A percentile compares a stretch with the other conserved stretches of the same genome.
These are phyloP conservation scores for Machimus rusticus DNA, from an alignment of 2,888 invertebrate genomes.

Conservation along the genomic window DNA sequence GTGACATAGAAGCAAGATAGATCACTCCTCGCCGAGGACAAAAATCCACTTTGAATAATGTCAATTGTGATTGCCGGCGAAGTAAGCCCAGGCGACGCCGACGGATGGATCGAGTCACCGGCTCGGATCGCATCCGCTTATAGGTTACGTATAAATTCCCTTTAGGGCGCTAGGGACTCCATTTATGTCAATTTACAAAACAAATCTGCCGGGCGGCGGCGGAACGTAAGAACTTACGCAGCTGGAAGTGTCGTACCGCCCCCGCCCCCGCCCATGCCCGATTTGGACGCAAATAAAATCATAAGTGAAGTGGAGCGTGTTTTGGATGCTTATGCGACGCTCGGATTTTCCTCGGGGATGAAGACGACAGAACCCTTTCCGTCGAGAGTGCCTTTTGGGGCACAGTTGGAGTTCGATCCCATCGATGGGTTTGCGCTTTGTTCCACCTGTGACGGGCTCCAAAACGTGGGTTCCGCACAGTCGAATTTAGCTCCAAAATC, in stretches of 20 bases:
- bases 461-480: background rate
- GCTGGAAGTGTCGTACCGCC: background rate
- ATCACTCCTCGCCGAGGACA: conserved; percentile 24
- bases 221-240: background rate
- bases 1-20: conserved; percentile 40
- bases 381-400: background rate
- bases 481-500: background rate
- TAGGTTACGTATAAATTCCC: conserved; percentile 24
- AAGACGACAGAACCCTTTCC: background rate
- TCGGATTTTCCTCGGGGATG: background rate
- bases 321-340: background rate
- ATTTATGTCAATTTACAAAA: conserved; percentile 42
- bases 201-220: conserved; percentile 24
- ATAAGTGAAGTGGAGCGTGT: background rate
- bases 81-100: background rate
- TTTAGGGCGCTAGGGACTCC: conserved; percentile 5
- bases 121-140: background rate
- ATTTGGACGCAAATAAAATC: background rate
- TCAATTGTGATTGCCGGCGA: conserved; percentile 11
- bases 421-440: background rate
- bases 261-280: background rate
- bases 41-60: conserved; percentile 42
- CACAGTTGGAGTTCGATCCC: background rate
- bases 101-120: background rate
- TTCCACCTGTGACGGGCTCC: background rate